phyloP scores from a whole-genome alignment of 1,140 invertebrate species.

The Tetragonula clypearis region DNA sequence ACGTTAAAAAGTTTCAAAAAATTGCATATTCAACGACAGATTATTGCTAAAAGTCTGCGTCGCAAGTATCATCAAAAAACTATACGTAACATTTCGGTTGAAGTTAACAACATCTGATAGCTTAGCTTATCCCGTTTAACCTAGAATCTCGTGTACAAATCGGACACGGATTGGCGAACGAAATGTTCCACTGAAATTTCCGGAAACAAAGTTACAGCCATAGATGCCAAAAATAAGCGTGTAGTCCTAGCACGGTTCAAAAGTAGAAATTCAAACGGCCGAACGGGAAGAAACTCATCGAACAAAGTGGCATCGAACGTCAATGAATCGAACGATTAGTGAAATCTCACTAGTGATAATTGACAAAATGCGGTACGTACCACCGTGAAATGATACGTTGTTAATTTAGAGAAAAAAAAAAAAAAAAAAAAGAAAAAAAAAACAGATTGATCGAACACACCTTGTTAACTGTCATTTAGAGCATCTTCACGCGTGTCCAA shows the following conservation, averaged over 20 bases:
- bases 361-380: neutral
- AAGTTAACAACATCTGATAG: neutral
- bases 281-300: neutral
- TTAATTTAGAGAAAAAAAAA: neutral
- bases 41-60: slow-evolving; percentile 21
- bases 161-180: neutral
- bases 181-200: neutral
- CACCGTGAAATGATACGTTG: neutral
- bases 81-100: neutral
- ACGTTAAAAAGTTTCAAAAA: neutral
- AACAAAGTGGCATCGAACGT: neutral
- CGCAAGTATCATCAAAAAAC: neutral
- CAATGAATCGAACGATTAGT: neutral
- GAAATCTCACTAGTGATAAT: neutral
- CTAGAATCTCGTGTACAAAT: slow-evolving; percentile 19
- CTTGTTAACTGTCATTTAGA: slow-evolving; percentile 21
- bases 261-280: neutral
- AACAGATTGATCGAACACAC: slow-evolving; percentile 20
- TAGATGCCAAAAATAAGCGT: slow-evolving; percentile 12
- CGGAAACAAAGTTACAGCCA: neutral
- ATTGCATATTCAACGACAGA: neutral
- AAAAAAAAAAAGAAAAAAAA: too few relatives aligned
- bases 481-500: neutral
- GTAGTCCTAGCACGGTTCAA: neutral
- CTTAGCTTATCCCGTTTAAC: slow-evolving; percentile 28